Evolutionary conservation across 23 tunicate genomes (phyloP).

Genomic region (Styela clava): DNA sequence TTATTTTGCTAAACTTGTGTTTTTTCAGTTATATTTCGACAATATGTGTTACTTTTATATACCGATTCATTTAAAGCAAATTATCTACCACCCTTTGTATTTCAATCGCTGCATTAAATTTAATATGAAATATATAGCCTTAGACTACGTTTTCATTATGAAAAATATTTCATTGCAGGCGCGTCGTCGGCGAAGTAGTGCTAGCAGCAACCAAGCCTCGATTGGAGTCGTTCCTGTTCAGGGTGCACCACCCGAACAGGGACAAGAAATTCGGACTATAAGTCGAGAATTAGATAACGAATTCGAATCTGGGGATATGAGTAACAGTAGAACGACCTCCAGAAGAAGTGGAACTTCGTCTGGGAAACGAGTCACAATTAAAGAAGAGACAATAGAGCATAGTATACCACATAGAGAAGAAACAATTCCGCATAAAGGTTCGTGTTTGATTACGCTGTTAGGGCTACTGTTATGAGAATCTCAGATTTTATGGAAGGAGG

Average conservation of each 20-base stretch:
- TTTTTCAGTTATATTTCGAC: no score
- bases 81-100: no score
- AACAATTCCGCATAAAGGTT: conserved; percentile 8
- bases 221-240: background rate
- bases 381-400: conserved; percentile 25
- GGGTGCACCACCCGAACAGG: background rate
- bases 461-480: no score
- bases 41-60: no score
- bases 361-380: conserved; percentile 30
- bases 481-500: no score
- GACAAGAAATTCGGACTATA: background rate
- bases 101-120: no score
- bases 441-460: no score
- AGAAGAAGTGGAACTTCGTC: conserved; percentile 13
- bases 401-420: conserved; percentile 19
- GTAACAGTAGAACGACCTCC: conserved; percentile 9
- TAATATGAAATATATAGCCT: no score
- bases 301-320: conserved; percentile 4
- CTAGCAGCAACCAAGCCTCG: background rate
- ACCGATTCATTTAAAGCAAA: no score
- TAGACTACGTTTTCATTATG: no score
- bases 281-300: background rate
- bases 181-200: conserved; percentile 2
- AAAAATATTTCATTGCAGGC: no score
- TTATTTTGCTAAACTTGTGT: no score